Evolutionary conservation across 2,888 invertebrate genomes (phyloP).

Genomic region (Antheraea yamamai): DNA sequence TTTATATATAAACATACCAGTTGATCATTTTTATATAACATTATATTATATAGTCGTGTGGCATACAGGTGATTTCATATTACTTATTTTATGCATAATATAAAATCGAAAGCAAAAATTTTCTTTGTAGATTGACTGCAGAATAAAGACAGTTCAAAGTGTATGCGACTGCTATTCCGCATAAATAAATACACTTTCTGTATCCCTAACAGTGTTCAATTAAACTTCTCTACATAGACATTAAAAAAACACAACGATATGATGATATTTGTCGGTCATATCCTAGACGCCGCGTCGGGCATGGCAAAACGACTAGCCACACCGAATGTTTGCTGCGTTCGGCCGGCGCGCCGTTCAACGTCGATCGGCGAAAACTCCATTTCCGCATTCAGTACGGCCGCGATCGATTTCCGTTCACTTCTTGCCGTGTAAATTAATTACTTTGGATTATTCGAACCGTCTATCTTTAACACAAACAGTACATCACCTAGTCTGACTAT

Average conservation of each 20-base stretch:
- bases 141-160: too few relatives aligned
- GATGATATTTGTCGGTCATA: neutral
- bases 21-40: too few relatives aligned
- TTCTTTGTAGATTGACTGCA: too few relatives aligned
- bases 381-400: constrained; percentile 78
- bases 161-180: too few relatives aligned
- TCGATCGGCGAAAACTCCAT: constrained; percentile 56
- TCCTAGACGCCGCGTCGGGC: constrained; percentile 23
- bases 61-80: too few relatives aligned
- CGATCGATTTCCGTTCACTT: constrained; percentile 75
- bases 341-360: constrained; percentile 38
- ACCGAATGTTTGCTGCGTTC: constrained; percentile 37
- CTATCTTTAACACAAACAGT: constrained; percentile 53
- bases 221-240: neutral
- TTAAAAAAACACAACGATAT: neutral
- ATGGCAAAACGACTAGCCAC: constrained; percentile 30
- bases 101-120: too few relatives aligned
- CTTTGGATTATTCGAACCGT: constrained; percentile 66
- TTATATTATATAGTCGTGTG: too few relatives aligned
- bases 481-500: neutral
- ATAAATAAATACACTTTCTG: too few relatives aligned
- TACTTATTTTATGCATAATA: too few relatives aligned
- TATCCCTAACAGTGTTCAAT: too few relatives aligned
- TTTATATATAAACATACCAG: too few relatives aligned
- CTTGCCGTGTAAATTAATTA: constrained; percentile 67